phyloP scores from a whole-genome alignment of 2,113 vertebrate genomes.

The Mustelus asterias region DNA sequence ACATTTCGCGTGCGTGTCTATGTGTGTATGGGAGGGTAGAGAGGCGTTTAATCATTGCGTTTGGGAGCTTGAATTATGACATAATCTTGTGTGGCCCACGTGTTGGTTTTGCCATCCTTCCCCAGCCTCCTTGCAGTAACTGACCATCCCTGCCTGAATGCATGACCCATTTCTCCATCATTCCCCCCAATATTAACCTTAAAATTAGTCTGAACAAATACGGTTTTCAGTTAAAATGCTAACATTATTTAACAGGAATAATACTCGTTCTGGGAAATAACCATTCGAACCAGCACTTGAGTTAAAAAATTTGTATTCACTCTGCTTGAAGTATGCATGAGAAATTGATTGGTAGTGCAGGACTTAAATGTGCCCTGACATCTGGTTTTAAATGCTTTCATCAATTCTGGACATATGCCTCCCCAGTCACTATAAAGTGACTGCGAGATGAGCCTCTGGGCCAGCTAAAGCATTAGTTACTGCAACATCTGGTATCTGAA shows the following conservation, averaged over 20 bases:
- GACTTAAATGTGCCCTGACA: conserved; percentile 48
- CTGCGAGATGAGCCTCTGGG: conserved; percentile 57
- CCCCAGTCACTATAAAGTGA: conserved; percentile 53
- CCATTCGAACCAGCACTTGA: conserved; percentile 48
- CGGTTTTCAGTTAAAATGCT: not conserved
- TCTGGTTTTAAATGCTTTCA: conserved; percentile 68
- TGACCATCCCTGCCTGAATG: not conserved
- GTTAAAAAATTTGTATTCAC: not conserved
- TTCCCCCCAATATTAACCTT: not conserved
- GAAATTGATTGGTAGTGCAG: conserved; percentile 12
- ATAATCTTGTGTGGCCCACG: not conserved
- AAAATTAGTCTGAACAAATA: not conserved
- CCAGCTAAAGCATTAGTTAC: conserved; percentile 50
- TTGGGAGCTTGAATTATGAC: not conserved
- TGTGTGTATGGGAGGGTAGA: no score
- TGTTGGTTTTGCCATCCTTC: not conserved
- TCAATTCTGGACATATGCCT: conserved; percentile 64
- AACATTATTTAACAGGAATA: conserved; percentile 49
- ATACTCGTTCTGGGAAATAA: conserved; percentile 50
- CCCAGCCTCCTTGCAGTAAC: not conserved
- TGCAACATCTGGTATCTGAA: conserved; percentile 62
- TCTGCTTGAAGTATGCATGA: not conserved
- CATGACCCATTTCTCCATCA: not conserved
- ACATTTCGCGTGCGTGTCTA: not conserved
- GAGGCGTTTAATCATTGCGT: not conserved